Percentiles rank a stretch among this genome's conserved stretches.
Evolutionary conservation across 1,140 invertebrate genomes (phyloP).

Genomic region (Laupala kohalensis): DNA sequence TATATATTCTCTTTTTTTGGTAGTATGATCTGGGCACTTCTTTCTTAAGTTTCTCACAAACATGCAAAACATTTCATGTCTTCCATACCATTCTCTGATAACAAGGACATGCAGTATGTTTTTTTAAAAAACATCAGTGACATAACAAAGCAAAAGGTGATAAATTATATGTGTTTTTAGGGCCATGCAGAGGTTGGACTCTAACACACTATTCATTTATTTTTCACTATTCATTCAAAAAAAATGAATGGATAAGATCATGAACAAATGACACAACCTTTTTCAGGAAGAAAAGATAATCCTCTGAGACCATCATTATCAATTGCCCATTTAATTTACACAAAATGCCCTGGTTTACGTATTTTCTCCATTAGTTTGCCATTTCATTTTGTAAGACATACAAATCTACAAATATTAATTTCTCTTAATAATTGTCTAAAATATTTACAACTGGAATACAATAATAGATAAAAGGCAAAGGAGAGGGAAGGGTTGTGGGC

Average conservation of each 20-base stretch:
- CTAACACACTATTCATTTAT: neutral
- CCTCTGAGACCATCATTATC: neutral
- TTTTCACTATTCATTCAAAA: neutral
- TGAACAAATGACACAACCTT: neutral
- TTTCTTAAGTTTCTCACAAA: neutral
- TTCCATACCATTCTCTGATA: conserved; percentile 1
- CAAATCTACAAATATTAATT: neutral
- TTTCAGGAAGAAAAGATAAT: neutral
- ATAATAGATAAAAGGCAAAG: neutral
- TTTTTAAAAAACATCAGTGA: neutral
- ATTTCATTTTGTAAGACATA: neutral
- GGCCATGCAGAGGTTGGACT: neutral
- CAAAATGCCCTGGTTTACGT: neutral
- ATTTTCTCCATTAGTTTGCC: neutral
- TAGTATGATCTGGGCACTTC: conserved; percentile 9
- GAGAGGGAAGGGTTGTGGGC: neutral
- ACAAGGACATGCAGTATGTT: neutral
- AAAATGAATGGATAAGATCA: neutral
- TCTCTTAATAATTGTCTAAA: neutral
- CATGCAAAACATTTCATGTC: neutral
- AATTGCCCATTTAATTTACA: no score
- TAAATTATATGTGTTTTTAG: no score
- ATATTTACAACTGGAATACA: neutral
- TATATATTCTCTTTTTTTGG: neutral
- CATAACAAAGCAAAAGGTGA: neutral